Evolutionary conservation across 2,888 invertebrate genomes (phyloP), one percentile per base, ranked within the genome.

Genomic region (Parnassius apollo): DNA sequence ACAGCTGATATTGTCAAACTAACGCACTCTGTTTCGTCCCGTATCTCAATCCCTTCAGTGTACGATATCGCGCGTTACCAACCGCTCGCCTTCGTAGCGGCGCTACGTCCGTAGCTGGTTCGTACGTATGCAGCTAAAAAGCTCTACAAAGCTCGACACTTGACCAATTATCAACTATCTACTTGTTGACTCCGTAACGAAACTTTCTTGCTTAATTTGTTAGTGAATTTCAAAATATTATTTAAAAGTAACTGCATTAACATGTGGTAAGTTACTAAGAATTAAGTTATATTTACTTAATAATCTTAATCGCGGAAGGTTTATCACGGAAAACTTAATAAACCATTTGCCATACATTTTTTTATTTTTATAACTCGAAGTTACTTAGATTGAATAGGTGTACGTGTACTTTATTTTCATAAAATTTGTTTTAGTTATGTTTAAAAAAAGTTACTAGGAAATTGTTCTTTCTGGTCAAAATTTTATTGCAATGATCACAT

Each of bases 21-120:
- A 66, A 71, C 64, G 63, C 60, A 64, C 68, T 52, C 18, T 11
- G 7, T 35, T 10, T 51, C 10, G 49, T n/a, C 18, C 22, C 45
- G 13, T 61, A 61, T 62, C 63, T 68, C 64, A 67, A 58, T 52
- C 62, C 64, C 60, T 59, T 53, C 73, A 75, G 75, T 75, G 69
- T 75, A 73, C 71, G 74, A 71, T 68, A 69, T 61, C 62, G 66
- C 75, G 77, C 76, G 71, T 55, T 64, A 80, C 80, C 80, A 82
- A 80, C 69, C 75, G 65, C 77, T 71, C 82, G 87, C 72, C 65
- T 64, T 55, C 66, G 69, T 57, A 68, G 69, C 76, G 67, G 51
- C 66, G 69, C 77, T 78, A 78, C 78, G 73, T 45, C 75, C 35
- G 35, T 35, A 35, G 35, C 35, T 35, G 7, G 35, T 35, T 7